A percentile compares a stretch with the other conserved stretches of the same genome.
These are phyloP conservation scores for Malurus melanocephalus DNA, from an alignment of 2,113 vertebrate species.

Conservation along the genomic window DNA sequence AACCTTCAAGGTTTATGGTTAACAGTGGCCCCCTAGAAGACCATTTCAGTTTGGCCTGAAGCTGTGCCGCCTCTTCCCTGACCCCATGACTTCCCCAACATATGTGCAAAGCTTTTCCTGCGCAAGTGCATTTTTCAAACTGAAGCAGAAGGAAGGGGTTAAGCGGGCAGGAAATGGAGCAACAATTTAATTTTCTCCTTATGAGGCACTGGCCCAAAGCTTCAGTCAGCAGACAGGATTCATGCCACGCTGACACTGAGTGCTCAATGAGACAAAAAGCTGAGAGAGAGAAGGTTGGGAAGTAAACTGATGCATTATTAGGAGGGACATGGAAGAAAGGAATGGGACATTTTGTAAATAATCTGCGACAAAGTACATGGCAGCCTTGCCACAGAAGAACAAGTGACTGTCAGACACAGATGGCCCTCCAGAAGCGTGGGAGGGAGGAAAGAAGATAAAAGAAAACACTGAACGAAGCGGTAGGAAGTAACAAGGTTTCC, in stretches of 20 bases:
- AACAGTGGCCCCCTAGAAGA: neutral
- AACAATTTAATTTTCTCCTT: neutral
- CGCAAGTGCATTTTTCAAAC: neutral
- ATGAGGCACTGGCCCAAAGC: neutral
- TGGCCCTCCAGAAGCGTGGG: constrained; percentile 35
- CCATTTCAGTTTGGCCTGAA: neutral
- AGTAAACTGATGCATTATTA: neutral
- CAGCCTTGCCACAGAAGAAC: constrained; percentile 32
- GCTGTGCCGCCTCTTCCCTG: neutral
- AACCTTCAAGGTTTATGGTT: neutral
- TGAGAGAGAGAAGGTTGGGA: neutral
- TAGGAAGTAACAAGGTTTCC: neutral
- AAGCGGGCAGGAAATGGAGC: neutral
- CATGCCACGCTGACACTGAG: neutral
- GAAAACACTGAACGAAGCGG: constrained; percentile 38
- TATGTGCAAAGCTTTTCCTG: neutral
- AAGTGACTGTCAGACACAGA: constrained; percentile 40
- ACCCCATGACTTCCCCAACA: neutral
- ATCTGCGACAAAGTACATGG: constrained; percentile 13
- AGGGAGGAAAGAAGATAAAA: constrained; percentile 38
- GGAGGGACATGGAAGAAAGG: neutral
- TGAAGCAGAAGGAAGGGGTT: neutral
- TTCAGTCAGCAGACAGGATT: neutral
- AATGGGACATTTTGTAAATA: neutral
- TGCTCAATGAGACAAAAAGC: neutral